Base-by-base conservation (phyloP, 2,113 vertebrate species). In the Thamnaconus septentrionalis region DNA sequence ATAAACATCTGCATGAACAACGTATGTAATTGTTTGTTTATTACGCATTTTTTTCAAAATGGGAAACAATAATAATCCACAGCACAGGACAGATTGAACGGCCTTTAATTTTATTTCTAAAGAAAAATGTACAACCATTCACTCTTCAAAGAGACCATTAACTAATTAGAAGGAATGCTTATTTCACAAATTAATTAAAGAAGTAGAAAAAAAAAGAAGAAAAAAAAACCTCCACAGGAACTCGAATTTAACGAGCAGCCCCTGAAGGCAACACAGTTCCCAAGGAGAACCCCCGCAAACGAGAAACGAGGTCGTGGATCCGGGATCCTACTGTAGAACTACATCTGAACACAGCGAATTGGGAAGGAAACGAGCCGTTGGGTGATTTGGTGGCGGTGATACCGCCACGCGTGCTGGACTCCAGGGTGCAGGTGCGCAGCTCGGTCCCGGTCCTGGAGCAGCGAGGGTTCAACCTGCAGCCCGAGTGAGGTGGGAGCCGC, bases 251-350 rank as follows among this genome's bases (percentile, higher is more conserved):
- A 43, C 81, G 71, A 78, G 74, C 46, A 0, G 41, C 0, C 5
- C 64, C 0, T 75, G 66, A 87, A 89, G 9, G 81, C 76, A 66
- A 4, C 87, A 71, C 72, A 45, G 84, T 85, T 87, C 76, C 80
- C 80, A 86, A 87, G 85, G 88, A 89, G 80, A 91, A 83, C 61
- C 56, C 18, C 67, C 78, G 44, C 82, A 76, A 78, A 54, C 78
- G 53, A 59, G 61, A 56, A 31, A 31, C 18, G 73, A 69, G 71
- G 69, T 80, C 72, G 76, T 3, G 72, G 40, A 54, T 71, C 62
- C 63, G 56, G 66, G 71, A 79, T 71, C 65, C 56, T 74, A 53
- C 78, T 31, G 40, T 62, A 31, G 69, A 71, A 67, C 2, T 9
- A 45, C 49, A 6, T 8, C 44, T 51, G 31, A 72, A 31, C 45